These are phyloP conservation scores for Cinara cedri DNA, from an alignment of 2,888 invertebrate species.

Conservation along the genomic window DNA sequence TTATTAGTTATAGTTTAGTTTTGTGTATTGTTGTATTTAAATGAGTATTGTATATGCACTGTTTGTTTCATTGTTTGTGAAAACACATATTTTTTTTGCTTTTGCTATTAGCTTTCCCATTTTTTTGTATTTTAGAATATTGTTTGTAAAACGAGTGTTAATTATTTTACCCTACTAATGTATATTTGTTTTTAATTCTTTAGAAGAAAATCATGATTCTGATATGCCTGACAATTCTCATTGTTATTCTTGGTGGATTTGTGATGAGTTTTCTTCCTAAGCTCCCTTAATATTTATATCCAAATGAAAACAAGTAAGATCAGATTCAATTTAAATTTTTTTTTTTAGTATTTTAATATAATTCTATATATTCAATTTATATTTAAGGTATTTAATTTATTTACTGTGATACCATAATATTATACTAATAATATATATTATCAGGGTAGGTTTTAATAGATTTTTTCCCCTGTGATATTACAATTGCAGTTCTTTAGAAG, in stretches of 20 bases:
- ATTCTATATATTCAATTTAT: not conserved
- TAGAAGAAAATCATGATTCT: conserved; percentile 95
- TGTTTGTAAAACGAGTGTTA: conserved; percentile 31
- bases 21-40: conserved; percentile 50
- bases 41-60: conserved; percentile 37
- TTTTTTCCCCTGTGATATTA: too few relatives aligned
- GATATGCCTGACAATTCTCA: conserved; percentile 83
- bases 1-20: conserved; percentile 25
- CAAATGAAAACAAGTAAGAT: conserved; percentile 46
- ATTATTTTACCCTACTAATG: conserved; percentile 4
- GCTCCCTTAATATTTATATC: conserved; percentile 28
- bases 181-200: conserved; percentile 63
- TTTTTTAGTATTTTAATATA: not conserved
- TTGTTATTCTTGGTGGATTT: conserved; percentile 67
- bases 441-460: too few relatives aligned
- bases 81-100: conserved; percentile 56
- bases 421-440: not conserved
- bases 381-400: not conserved
- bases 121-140: conserved; percentile 41
- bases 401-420: not conserved
- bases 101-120: conserved; percentile 48
- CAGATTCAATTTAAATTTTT: too few relatives aligned
- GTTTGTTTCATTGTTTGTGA: conserved; percentile 56
- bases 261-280: conserved; percentile 51
- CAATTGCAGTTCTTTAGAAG: too few relatives aligned